Evolutionary conservation across 2,797 vertebrate genomes (phyloP).

Genomic region (Chanos chanos): DNA sequence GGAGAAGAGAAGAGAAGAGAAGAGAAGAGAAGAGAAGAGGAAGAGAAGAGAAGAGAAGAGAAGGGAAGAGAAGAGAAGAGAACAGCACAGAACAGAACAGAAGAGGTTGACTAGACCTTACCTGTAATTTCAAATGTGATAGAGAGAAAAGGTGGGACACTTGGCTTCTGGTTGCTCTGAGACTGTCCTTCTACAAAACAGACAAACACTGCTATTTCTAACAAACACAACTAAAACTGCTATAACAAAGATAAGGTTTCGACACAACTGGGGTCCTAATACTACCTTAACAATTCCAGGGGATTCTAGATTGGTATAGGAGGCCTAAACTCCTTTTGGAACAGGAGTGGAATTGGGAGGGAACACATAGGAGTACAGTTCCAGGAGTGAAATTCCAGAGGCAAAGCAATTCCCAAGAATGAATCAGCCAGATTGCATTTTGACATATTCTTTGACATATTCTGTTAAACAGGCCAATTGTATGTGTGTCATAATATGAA

Average conservation of each 20-base stretch:
- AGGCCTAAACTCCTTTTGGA: too few relatives aligned
- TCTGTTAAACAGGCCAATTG: too few relatives aligned
- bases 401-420: too few relatives aligned
- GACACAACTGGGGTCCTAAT: too few relatives aligned
- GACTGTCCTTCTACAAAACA: conserved; percentile 82
- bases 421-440: too few relatives aligned
- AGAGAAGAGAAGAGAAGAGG: neutral
- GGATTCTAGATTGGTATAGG: too few relatives aligned
- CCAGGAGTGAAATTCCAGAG: too few relatives aligned
- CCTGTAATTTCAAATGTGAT: conserved; percentile 91
- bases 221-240: neutral
- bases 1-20: neutral
- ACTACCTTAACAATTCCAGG: too few relatives aligned
- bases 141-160: conserved; percentile 82
- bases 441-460: too few relatives aligned
- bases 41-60: neutral
- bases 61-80: neutral
- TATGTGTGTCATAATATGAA: too few relatives aligned
- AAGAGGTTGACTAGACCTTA: conserved; percentile 59
- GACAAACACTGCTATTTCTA: conserved; percentile 25
- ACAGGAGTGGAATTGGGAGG: too few relatives aligned
- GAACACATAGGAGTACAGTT: too few relatives aligned
- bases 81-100: neutral
- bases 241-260: neutral
- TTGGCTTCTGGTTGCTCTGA: conserved; percentile 79